Conservation (phyloP, 1,140 invertebrate genomes). For the Mycetomoellerius zeteki region DNA sequence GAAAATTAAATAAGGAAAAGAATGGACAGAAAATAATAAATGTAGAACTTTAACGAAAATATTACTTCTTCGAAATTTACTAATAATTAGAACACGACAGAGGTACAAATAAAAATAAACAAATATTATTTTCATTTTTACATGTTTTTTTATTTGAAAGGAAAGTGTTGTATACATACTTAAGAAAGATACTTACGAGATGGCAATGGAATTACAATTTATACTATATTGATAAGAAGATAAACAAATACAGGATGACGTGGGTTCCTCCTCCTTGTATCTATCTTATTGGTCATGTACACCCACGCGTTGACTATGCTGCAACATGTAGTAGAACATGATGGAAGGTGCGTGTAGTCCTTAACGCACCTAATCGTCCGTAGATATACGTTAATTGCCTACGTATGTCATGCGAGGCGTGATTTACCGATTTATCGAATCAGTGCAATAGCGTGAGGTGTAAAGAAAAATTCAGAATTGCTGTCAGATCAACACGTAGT, state of each 20-base stretch:
- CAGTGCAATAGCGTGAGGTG: slow-evolving; percentile 51
- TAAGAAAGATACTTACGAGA: not conserved
- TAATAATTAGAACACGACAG: not conserved
- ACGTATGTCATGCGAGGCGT: slow-evolving; percentile 70
- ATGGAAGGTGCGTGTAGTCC: slow-evolving; percentile 64
- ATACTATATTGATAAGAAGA: slow-evolving; percentile 25
- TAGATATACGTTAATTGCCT: slow-evolving; percentile 75
- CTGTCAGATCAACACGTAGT: slow-evolving; percentile 27
- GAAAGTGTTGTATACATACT: not conserved
- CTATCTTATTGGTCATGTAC: slow-evolving; percentile 44
- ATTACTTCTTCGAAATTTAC: not conserved
- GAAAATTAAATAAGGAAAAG: not conserved
- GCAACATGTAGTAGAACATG: slow-evolving; percentile 50
- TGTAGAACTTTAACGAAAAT: not conserved
- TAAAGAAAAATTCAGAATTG: slow-evolving; percentile 61
- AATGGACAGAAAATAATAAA: not conserved
- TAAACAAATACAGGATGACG: slow-evolving; percentile 56
- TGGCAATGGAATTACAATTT: not conserved
- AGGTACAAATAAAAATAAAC: not conserved
- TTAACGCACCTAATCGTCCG: slow-evolving; percentile 72
- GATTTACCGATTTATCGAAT: slow-evolving; percentile 71
- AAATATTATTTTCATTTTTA: not conserved
- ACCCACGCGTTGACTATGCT: slow-evolving; percentile 60
- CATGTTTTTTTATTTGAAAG: not conserved
- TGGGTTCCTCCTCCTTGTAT: slow-evolving; percentile 36